A percentile compares a stretch with the other conserved stretches of the same genome.
Conservation (phyloP, 2,888 invertebrate species). For the Drosophila mimica region DNA sequence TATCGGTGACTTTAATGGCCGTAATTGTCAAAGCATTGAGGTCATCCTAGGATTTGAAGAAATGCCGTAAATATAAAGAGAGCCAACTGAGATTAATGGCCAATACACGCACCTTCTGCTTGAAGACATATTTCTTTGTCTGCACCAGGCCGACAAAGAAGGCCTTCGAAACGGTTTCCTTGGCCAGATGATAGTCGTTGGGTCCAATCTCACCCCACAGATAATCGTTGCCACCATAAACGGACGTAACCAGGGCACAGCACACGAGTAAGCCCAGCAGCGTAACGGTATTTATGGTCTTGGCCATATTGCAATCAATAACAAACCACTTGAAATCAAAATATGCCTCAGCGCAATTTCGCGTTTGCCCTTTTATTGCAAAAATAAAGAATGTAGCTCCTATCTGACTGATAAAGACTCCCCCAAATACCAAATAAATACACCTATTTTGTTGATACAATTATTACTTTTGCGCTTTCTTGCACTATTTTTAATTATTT, state of each 20-base stretch:
- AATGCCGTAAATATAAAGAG: neutral
- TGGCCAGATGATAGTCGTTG: conserved; percentile 70
- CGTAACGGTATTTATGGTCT: conserved; percentile 13
- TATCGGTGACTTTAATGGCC: conserved; percentile 68
- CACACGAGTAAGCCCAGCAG: conserved; percentile 39
- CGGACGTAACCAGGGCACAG: conserved; percentile 40
- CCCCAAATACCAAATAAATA: neutral
- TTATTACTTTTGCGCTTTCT: neutral
- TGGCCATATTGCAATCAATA: conserved; percentile 27
- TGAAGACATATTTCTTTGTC: conserved; percentile 69
- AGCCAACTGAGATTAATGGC: neutral
- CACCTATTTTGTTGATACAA: neutral
- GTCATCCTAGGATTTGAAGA: conserved; percentile 46
- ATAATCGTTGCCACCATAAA: conserved; percentile 69
- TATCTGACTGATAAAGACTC: conserved; percentile 36
- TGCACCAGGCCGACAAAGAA: conserved; percentile 67
- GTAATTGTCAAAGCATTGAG: conserved; percentile 68
- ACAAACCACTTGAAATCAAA: conserved; percentile 18
- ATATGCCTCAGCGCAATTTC: conserved; percentile 12
- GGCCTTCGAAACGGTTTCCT: conserved; percentile 68
- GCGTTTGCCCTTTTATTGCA: conserved; percentile 41
- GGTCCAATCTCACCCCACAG: conserved; percentile 70
- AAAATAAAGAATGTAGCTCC: neutral
- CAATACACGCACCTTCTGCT: conserved; percentile 65
- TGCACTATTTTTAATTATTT: conserved; percentile 35